Evolutionary conservation across 1,140 invertebrate species (phyloP).

Genomic region (Zaprionus taronus): DNA sequence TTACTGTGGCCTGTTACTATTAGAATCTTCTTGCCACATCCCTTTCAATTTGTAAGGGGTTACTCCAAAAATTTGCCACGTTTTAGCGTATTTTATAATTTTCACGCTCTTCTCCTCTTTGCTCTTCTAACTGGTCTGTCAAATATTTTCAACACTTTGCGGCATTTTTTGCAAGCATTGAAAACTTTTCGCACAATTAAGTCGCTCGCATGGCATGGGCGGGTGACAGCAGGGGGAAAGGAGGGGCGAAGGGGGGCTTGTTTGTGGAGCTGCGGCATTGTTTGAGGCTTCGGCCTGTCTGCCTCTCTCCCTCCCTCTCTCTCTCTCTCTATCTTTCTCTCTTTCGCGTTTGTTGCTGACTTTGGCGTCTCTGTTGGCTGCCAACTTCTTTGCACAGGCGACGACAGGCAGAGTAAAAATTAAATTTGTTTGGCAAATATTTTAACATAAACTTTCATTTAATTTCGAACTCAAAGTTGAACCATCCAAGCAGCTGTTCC

Average conservation of each 20-base stretch:
- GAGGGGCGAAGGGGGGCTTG: background rate
- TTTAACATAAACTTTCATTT: constrained; percentile 45
- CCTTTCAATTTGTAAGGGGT: constrained; percentile 17
- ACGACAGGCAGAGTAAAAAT: constrained; percentile 32
- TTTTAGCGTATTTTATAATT: constrained; percentile 57
- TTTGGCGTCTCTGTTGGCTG: constrained; percentile 18
- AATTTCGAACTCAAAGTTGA: constrained; percentile 30
- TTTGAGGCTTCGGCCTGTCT: background rate
- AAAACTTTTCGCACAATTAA: constrained; percentile 74
- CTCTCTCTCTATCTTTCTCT: background rate
- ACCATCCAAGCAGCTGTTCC: constrained; percentile 10
- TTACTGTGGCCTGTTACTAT: background rate
- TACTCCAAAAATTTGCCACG: constrained; percentile 7
- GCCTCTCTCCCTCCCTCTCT: background rate
- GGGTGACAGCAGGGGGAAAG: background rate
- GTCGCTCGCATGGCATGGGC: constrained; percentile 24
- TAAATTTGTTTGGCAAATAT: constrained; percentile 49
- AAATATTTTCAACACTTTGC: constrained; percentile 61
- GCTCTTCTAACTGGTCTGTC: constrained; percentile 41
- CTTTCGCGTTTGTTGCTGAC: background rate
- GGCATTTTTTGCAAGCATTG: constrained; percentile 52
- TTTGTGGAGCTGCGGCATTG: background rate
- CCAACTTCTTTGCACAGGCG: background rate
- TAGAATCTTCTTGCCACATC: background rate
- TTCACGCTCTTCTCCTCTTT: constrained; percentile 6